Evolutionary conservation across 2,113 vertebrate genomes (phyloP).

Genomic region (Acrocephalus kingi): DNA sequence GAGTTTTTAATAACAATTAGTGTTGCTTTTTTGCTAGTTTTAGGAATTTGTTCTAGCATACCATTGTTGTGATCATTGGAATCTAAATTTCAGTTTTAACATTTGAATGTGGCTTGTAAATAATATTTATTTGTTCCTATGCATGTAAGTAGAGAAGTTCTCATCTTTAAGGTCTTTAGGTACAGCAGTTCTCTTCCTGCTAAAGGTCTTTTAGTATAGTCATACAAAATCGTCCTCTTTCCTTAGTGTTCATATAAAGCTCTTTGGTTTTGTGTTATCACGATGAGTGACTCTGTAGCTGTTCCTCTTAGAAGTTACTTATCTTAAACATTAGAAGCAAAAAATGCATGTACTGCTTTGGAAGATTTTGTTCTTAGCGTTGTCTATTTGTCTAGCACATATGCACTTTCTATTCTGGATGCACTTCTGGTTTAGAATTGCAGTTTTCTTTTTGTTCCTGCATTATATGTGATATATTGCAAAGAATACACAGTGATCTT

Average conservation of each 20-base stretch:
- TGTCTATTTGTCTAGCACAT: neutral
- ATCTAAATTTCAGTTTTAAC: neutral
- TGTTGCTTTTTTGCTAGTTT: neutral
- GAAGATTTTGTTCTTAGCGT: neutral
- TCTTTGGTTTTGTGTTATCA: neutral
- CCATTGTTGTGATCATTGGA: neutral
- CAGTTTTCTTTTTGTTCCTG: neutral
- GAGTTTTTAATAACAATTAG: neutral
- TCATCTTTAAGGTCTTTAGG: neutral
- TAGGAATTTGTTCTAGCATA: neutral
- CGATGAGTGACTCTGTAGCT: neutral
- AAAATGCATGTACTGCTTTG: neutral
- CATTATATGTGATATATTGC: neutral
- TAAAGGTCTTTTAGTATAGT: neutral
- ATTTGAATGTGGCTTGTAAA: neutral
- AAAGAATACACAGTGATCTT: neutral
- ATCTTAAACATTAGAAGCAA: neutral
- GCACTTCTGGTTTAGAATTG: neutral
- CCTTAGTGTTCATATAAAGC: neutral
- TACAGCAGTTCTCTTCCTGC: neutral
- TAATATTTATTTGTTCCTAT: neutral
- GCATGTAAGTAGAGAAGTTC: neutral
- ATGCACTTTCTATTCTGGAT: neutral
- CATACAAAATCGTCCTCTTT: neutral
- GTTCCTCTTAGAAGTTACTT: neutral